Evolutionary conservation across 2,113 vertebrate species (phyloP).

Genomic region (Henicopernis longicauda): DNA sequence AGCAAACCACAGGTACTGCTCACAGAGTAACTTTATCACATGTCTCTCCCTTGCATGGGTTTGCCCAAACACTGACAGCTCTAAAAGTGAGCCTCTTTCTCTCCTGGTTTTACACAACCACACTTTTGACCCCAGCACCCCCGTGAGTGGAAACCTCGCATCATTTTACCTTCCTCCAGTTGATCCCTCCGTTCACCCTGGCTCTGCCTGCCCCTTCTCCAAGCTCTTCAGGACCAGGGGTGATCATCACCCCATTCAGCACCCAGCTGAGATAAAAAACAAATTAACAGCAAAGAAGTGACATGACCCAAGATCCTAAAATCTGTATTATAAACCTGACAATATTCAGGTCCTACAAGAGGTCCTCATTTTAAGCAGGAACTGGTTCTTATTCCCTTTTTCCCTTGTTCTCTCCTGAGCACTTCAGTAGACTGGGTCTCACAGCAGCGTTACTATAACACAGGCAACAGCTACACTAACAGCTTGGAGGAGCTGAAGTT

Average conservation of each 20-base stretch:
- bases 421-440: neutral
- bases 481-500: constrained; percentile 62
- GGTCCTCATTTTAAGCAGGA: neutral
- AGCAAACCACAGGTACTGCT: neutral
- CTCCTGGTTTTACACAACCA: neutral
- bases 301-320: neutral
- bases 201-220: neutral
- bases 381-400: neutral
- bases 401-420: neutral
- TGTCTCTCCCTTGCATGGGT: neutral
- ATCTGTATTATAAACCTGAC: neutral
- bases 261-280: neutral
- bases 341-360: neutral
- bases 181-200: neutral
- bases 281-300: neutral
- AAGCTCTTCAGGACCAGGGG: neutral
- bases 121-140: neutral
- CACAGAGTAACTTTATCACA: neutral
- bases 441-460: constrained; percentile 4
- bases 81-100: neutral
- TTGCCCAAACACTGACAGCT: neutral
- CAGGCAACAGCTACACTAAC: constrained; percentile 49
- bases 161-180: neutral
- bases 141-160: neutral
- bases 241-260: neutral